phyloP scores from a whole-genome alignment of 2,888 invertebrate genomes.

The Saturnia pavonia region DNA sequence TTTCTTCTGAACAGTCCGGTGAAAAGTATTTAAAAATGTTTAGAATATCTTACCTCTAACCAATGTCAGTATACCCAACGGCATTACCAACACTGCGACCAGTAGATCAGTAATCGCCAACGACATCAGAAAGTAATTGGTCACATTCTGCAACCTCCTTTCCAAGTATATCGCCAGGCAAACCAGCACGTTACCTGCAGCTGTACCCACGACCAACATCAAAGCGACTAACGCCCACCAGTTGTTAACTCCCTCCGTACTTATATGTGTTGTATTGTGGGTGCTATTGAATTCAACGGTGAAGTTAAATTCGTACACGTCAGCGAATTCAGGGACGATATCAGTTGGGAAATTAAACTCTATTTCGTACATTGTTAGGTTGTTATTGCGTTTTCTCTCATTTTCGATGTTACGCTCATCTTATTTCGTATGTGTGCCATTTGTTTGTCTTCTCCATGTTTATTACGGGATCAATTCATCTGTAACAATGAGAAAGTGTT shows the following conservation, averaged over 20 bases:
- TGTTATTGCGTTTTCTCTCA: slow-evolving; percentile 52
- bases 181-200: slow-evolving; percentile 95
- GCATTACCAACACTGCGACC: slow-evolving; percentile 98
- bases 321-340: slow-evolving; percentile 26
- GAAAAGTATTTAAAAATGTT: not conserved
- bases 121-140: slow-evolving; percentile 98
- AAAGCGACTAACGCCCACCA: slow-evolving; percentile 92
- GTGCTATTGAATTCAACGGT: slow-evolving; percentile 43
- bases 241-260: slow-evolving; percentile 75
- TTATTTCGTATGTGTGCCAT: slow-evolving; percentile 74
- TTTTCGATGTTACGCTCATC: slow-evolving; percentile 63
- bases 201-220: slow-evolving; percentile 91
- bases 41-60: slow-evolving; percentile 86
- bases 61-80: slow-evolving; percentile 91
- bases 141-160: slow-evolving; percentile 95
- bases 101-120: slow-evolving; percentile 97
- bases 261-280: slow-evolving; percentile 43
- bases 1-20: too few relatives aligned
- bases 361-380: slow-evolving; percentile 67
- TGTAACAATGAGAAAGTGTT: slow-evolving; percentile 48
- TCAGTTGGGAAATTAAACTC: slow-evolving; percentile 40
- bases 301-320: slow-evolving; percentile 40
- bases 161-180: slow-evolving; percentile 97
- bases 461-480: slow-evolving; percentile 43
- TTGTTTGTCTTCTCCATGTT: slow-evolving; percentile 52